Percentiles rank a stretch among this genome's conserved stretches.
phyloP scores from a whole-genome alignment of 1,140 invertebrate species.

The Sycophaga agraensis region DNA sequence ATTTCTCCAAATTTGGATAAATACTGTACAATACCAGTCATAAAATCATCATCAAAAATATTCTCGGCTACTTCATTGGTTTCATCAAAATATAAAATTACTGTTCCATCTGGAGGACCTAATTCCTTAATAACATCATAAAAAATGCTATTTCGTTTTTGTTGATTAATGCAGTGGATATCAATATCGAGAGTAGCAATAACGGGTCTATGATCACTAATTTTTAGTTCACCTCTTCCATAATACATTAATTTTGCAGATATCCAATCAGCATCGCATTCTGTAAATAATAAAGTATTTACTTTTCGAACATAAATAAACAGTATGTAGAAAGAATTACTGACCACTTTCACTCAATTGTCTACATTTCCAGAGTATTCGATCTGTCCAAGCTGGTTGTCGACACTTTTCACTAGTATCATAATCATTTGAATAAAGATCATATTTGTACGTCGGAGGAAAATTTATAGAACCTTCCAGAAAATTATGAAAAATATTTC shows the following conservation, averaged over 20 bases:
- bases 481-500: slow-evolving; percentile 93
- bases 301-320: too few relatives aligned
- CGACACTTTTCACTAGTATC: slow-evolving; percentile 98
- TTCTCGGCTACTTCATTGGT: slow-evolving; percentile 51
- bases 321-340: background rate
- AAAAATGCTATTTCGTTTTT: slow-evolving; percentile 74
- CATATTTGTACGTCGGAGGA: slow-evolving; percentile 98
- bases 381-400: slow-evolving; percentile 97
- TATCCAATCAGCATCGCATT: slow-evolving; percentile 61
- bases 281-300: slow-evolving; percentile 8
- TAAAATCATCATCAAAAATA: slow-evolving; percentile 70
- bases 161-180: slow-evolving; percentile 74
- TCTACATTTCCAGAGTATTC: slow-evolving; percentile 86
- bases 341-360: too few relatives aligned
- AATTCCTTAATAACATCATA: slow-evolving; percentile 81
- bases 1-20: slow-evolving; percentile 80
- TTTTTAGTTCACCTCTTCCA: slow-evolving; percentile 91
- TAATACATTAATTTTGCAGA: slow-evolving; percentile 85
- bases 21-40: slow-evolving; percentile 71
- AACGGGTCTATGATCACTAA: slow-evolving; percentile 96
- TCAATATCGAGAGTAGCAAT: slow-evolving; percentile 88
- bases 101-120: slow-evolving; percentile 94
- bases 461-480: slow-evolving; percentile 91
- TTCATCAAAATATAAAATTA: slow-evolving; percentile 68
- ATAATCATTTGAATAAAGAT: slow-evolving; percentile 98